phyloP scores from a whole-genome alignment of 1,140 invertebrate species.

The Drosophila obscura region DNA sequence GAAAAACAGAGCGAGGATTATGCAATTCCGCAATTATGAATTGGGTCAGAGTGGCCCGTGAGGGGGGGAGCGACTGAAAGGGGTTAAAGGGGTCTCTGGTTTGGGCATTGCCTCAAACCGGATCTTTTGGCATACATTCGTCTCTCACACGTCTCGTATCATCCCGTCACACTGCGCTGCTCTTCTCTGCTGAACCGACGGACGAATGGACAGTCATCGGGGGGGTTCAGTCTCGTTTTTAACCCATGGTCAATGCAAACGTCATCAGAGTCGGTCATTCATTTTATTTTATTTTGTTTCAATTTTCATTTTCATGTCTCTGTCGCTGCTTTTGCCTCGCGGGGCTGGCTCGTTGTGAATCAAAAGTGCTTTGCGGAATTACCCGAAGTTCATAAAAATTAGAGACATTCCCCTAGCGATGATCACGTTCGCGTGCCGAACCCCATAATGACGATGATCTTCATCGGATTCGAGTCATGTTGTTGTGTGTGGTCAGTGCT shows the following conservation, averaged over 20 bases:
- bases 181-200: too few species aligned
- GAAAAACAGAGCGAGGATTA: constrained; percentile 28
- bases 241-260: constrained; percentile 62
- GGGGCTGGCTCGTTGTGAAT: constrained; percentile 40
- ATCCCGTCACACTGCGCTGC: constrained; percentile 3
- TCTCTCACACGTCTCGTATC: constrained; percentile 27
- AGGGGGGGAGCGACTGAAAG: constrained; percentile 29
- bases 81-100: constrained; percentile 20
- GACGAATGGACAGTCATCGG: too few species aligned
- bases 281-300: constrained; percentile 15
- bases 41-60: constrained; percentile 61
- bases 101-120: constrained; percentile 66
- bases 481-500: constrained; percentile 68
- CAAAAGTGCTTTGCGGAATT: constrained; percentile 60
- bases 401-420: constrained; percentile 43
- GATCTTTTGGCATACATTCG: constrained; percentile 60
- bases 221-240: constrained; percentile 39
- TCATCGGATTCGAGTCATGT: constrained; percentile 26
- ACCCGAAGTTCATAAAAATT: constrained; percentile 79
- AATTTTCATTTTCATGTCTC: neutral
- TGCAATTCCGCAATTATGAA: constrained; percentile 75
- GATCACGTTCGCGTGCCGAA: constrained; percentile 54
- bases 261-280: constrained; percentile 46
- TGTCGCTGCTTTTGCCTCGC: neutral
- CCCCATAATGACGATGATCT: constrained; percentile 19